phyloP scores from a whole-genome alignment of 2,888 invertebrate genomes.

The Bruchidius siliquastri region DNA sequence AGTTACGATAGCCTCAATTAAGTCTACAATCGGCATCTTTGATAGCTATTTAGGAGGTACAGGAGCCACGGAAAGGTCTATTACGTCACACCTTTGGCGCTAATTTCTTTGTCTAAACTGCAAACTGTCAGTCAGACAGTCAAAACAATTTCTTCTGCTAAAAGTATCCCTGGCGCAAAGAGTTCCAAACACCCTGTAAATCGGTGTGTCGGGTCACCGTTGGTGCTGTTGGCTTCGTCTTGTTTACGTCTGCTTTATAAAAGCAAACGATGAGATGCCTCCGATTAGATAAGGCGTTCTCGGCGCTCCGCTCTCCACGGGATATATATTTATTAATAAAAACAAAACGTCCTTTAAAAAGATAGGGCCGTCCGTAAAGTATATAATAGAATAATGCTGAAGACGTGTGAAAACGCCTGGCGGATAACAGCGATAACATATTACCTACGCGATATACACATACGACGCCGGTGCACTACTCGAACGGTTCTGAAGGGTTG shows the following conservation, averaged over 20 bases:
- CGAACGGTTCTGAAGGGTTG: not conserved
- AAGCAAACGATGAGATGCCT: not conserved
- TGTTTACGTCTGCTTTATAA: not conserved
- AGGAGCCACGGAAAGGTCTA: too few species aligned
- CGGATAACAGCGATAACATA: not conserved
- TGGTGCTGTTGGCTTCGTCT: not conserved
- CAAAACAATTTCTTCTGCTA: too few species aligned
- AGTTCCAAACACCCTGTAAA: not conserved
- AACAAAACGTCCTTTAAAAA: not conserved
- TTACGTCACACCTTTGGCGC: too few species aligned
- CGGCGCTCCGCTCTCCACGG: not conserved
- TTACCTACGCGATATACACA: not conserved
- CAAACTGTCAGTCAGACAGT: too few species aligned
- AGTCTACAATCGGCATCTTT: too few species aligned
- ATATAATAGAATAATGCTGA: not conserved
- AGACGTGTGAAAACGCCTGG: not conserved
- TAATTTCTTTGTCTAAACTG: too few species aligned
- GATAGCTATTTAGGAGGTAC: too few species aligned
- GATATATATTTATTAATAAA: not conserved
- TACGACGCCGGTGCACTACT: not conserved
- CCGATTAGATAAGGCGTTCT: not conserved
- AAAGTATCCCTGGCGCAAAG: too few species aligned
- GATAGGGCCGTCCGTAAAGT: not conserved
- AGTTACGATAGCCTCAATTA: too few species aligned
- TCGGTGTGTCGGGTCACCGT: not conserved